A percentile compares a stretch with the other conserved stretches of the same genome.
phyloP scores from a whole-genome alignment of 1,140 invertebrate genomes.

The Drosophila azteca region DNA sequence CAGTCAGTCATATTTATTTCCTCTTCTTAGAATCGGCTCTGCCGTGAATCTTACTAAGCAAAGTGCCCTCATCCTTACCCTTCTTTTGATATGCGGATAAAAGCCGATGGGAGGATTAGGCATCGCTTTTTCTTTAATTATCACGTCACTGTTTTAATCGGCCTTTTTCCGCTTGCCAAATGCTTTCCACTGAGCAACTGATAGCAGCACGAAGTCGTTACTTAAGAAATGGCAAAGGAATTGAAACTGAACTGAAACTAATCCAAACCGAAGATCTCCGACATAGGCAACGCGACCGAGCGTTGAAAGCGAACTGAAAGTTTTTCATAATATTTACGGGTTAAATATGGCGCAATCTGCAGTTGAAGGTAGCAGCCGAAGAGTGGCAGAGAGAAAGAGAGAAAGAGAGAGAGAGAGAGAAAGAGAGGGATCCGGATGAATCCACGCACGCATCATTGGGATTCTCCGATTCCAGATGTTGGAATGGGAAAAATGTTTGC shows the following conservation, averaged over 20 bases:
- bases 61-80: conserved; percentile 47
- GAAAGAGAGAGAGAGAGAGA: conserved; percentile 16
- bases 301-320: conserved; percentile 74
- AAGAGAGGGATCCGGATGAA: conserved; percentile 10
- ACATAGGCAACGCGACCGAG: conserved; percentile 49
- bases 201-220: conserved; percentile 15
- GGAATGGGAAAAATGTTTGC: conserved; percentile 36
- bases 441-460: conserved; percentile 31
- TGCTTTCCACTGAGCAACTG: conserved; percentile 19
- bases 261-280: background rate
- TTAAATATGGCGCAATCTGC: conserved; percentile 58
- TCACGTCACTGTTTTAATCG: background rate
- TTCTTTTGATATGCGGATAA: conserved; percentile 70
- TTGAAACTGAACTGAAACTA: too few relatives aligned
- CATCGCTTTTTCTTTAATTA: conserved; percentile 38
- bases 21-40: background rate
- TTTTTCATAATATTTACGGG: conserved; percentile 72
- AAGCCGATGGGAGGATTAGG: conserved; percentile 74
- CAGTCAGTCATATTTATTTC: too few relatives aligned
- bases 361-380: conserved; percentile 10
- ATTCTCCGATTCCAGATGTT: conserved; percentile 23
- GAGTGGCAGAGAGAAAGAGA: conserved; percentile 14
- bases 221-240: conserved; percentile 1
- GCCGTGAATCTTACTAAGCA: too few relatives aligned
- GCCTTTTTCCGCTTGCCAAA: background rate